phyloP scores from a whole-genome alignment of 2,888 invertebrate species.

The Pollenia labialis region DNA sequence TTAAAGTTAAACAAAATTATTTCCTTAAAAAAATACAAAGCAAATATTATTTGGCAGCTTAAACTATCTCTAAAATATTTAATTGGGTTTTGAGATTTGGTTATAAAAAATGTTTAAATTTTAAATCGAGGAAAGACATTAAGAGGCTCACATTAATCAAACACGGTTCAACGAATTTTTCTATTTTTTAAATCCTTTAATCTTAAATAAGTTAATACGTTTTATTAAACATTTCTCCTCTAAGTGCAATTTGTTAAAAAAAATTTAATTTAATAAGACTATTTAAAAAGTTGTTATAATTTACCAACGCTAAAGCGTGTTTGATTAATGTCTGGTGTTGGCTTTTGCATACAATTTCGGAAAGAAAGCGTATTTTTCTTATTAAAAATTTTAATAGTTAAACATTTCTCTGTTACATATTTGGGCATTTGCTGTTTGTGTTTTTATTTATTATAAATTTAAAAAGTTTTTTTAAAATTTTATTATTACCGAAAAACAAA shows the following conservation, averaged over 20 bases:
- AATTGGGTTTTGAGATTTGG: conserved; percentile 60
- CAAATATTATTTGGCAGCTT: conserved; percentile 61
- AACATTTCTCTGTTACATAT: conserved; percentile 36
- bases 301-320: conserved; percentile 74
- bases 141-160: conserved; percentile 83
- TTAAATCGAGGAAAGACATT: conserved; percentile 31
- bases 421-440: conserved; percentile 52
- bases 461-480: conserved; percentile 29
- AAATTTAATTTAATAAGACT: conserved; percentile 21
- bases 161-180: conserved; percentile 64
- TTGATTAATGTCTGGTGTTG: conserved; percentile 84
- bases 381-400: conserved; percentile 26
- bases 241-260: conserved; percentile 65
- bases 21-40: conserved; percentile 28
- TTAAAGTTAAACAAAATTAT: conserved; percentile 52
- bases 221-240: conserved; percentile 25
- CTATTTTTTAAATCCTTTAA: no score
- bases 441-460: conserved; percentile 27
- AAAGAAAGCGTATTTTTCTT: conserved; percentile 9
- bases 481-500: neutral
- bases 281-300: conserved; percentile 17
- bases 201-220: no score
- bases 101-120: conserved; percentile 64
- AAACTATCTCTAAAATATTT: neutral
- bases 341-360: conserved; percentile 71